These are phyloP conservation scores for Rhynchonycteris naso DNA, from an alignment of 2,797 vertebrate genomes.

Conservation along the genomic window DNA sequence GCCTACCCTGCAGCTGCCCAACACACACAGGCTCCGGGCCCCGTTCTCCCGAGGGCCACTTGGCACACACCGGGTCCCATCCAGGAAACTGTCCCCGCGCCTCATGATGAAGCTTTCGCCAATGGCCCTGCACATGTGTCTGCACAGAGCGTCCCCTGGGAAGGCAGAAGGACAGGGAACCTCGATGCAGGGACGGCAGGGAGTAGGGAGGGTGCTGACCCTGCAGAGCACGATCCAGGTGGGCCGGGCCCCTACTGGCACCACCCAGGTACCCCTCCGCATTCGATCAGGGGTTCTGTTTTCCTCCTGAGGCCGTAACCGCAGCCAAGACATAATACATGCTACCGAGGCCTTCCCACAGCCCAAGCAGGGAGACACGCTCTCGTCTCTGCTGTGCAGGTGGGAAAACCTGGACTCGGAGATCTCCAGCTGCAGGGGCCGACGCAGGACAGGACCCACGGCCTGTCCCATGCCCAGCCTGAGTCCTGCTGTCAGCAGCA, in stretches of 20 bases:
- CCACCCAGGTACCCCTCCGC: accelerated
- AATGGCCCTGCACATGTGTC: conserved; percentile 91
- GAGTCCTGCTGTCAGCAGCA: neutral
- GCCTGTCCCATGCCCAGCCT: too few species aligned
- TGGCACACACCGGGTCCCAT: conserved; percentile 94
- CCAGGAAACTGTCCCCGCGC: conserved; percentile 91
- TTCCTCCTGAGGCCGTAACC: neutral
- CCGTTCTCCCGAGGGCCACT: conserved; percentile 68
- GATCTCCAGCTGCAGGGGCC: neutral
- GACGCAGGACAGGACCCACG: accelerated
- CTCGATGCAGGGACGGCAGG: neutral
- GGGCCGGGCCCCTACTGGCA: accelerated
- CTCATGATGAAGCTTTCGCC: conserved; percentile 93
- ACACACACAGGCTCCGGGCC: conserved; percentile 88
- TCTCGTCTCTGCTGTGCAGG: neutral
- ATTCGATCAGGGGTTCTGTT: accelerated
- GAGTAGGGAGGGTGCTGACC: neutral
- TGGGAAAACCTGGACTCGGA: neutral
- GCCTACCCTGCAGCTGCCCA: conserved; percentile 92
- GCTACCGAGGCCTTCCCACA: neutral
- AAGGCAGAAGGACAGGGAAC: neutral
- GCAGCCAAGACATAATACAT: accelerated
- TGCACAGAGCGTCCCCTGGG: conserved; percentile 93
- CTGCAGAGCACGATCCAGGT: neutral
- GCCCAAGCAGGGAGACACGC: neutral